Base-by-base conservation (phyloP, 1,140 invertebrate species). In the Coenobita brevimanus region DNA sequence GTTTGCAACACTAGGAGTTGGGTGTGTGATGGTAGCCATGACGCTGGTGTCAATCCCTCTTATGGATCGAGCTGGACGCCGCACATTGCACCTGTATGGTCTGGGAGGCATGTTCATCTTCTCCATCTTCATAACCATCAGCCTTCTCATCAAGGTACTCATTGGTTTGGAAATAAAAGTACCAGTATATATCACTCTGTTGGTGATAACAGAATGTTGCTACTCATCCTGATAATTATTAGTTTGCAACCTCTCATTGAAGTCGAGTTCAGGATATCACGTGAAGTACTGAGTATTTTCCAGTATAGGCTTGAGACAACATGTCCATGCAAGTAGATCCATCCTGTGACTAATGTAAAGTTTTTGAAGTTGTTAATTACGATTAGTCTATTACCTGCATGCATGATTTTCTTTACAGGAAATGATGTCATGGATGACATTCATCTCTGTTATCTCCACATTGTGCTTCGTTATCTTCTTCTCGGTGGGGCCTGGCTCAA, bases 351-450 rank as follows among this genome's bases (percentile, higher is more conserved):
- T n/a, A n/a, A n/a, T n/a, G n/a, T n/a, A n/a, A n/a, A n/a, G n/a
- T n/a, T n/a, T n/a, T n/a, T n/a, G n/a, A n/a, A n/a, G n/a, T n/a
- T n/a, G n/a, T n/a, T n/a, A n/a, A n/a, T n/a, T n/a, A n/a, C n/a
- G n/a, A n/a, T n/a, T n/a, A n/a, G n/a, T n/a, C n/a, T n/a, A n/a
- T n/a, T n/a, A n/a, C n/a, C n/a, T n/a, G n/a, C n/a, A n/a, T n/a
- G n/a, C n/a, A n/a, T n/a, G n/a, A n/a, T n/a, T 36, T 46, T n/a
- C 3, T 10, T 96, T 97, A 92, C 96, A 98, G 97, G 97, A 98
- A 95, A 97, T 98, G 96, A 97, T 98, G 92, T 96, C 97, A 93
- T 99, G 98, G 97, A 98, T 99, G 95, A 97, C 97, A 89, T 98
- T 98, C 93, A 94, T 98, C 90, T 98, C 97, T 88, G 97, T 99